Conservation (phyloP, 1,140 invertebrate species). For the Achroia grisella region DNA sequence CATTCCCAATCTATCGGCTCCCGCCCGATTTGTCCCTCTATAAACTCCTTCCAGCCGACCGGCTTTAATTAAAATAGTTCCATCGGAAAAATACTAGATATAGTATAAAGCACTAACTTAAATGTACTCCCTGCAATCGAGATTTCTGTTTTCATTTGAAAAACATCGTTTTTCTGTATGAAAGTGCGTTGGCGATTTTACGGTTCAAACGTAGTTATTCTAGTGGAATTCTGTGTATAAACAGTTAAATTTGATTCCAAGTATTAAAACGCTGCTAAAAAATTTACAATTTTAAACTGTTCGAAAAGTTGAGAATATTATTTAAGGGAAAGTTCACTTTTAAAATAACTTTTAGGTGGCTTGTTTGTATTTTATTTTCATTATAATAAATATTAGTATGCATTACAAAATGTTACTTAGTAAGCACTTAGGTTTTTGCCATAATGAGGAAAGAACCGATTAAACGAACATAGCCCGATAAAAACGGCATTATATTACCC, state of each 20-base stretch:
- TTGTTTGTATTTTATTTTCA: too few relatives aligned
- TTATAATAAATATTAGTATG: too few relatives aligned
- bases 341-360: too few relatives aligned
- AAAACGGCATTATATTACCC: not conserved
- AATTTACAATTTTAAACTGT: not conserved
- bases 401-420: too few relatives aligned
- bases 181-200: conserved; percentile 10
- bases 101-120: conserved; percentile 37
- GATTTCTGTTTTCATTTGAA: conserved; percentile 23
- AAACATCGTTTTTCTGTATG: conserved; percentile 8
- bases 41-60: conserved; percentile 54
- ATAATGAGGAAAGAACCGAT: too few relatives aligned
- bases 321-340: too few relatives aligned
- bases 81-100: conserved; percentile 61
- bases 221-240: not conserved
- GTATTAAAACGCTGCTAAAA: conserved; percentile 1
- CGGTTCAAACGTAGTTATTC: conserved; percentile 2
- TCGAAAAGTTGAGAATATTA: not conserved
- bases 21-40: conserved; percentile 49
- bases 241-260: conserved; percentile 1
- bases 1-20: conserved; percentile 54
- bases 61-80: conserved; percentile 68
- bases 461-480: too few relatives aligned
- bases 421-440: too few relatives aligned
- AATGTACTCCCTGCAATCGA: conserved; percentile 26